These are phyloP conservation scores for Anas bernieri DNA, from an alignment of 2,797 vertebrate genomes.

Conservation along the genomic window DNA sequence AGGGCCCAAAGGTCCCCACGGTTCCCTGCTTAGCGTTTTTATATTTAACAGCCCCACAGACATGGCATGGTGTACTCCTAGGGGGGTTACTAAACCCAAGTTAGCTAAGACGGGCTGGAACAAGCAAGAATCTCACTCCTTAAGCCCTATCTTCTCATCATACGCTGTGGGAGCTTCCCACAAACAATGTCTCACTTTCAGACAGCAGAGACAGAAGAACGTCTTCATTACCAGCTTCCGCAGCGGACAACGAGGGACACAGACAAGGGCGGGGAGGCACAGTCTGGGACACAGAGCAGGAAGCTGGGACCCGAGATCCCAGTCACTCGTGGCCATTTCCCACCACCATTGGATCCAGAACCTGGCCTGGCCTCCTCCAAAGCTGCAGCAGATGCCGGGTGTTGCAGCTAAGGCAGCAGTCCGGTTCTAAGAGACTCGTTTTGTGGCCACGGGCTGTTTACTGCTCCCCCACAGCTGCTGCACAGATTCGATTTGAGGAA, in stretches of 20 bases:
- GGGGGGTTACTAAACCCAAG: background rate
- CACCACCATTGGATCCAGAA: background rate
- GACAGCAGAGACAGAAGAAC: conserved; percentile 29
- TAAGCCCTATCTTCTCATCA: background rate
- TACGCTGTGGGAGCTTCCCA: background rate
- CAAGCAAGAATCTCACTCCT: background rate
- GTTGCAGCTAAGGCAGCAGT: background rate
- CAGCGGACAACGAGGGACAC: conserved; percentile 25
- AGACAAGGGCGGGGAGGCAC: background rate
- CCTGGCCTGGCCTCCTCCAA: background rate
- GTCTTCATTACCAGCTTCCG: conserved; percentile 57
- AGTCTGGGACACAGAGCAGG: background rate
- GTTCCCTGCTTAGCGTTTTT: background rate
- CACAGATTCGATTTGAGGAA: background rate
- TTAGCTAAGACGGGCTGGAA: background rate
- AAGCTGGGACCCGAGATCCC: background rate
- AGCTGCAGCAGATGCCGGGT: background rate
- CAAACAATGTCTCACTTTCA: conserved; percentile 17
- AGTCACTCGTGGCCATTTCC: background rate
- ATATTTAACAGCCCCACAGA: background rate
- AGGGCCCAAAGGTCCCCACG: background rate
- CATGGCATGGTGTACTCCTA: background rate
- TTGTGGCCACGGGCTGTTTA: background rate
- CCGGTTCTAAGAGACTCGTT: background rate
- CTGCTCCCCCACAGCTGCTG: background rate